A percentile compares a stretch with the other conserved stretches of the same genome.
Evolutionary conservation across 2,113 vertebrate genomes (phyloP).

Genomic region (cat (Felis catus)): F.catus_Fca126_mat1.0 CM031412.1:92425501-92426000

Average conservation of each 20-base stretch:
- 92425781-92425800: neutral
- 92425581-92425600: no score
- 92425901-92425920: neutral
- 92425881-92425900: neutral
- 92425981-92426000: neutral
- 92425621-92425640: neutral
- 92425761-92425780: neutral
- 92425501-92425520: no score
- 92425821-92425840: neutral
- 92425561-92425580: no score
- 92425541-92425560: no score
- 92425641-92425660: neutral
- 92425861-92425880: neutral
- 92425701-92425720: neutral
- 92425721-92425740: neutral
- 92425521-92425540: no score
- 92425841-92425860: neutral
- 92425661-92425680: neutral
- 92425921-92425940: neutral
- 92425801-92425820: neutral
- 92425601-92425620: no score
- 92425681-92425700: neutral
- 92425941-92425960: neutral
- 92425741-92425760: neutral
- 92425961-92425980: neutral